phyloP scores from a whole-genome alignment of 2,113 vertebrate genomes.

The Chunga burmeisteri region DNA sequence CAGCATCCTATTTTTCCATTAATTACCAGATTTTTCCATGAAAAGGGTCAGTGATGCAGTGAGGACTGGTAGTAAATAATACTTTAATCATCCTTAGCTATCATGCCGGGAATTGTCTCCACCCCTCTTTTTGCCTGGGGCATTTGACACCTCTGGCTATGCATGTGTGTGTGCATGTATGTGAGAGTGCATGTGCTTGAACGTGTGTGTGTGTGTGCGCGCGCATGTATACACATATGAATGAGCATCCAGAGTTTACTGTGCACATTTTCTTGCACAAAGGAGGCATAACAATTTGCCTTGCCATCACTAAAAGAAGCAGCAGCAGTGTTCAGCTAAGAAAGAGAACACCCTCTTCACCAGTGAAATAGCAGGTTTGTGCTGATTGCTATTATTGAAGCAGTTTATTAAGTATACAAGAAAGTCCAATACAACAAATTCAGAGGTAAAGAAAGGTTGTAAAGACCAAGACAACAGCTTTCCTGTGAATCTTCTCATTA shows the following conservation, averaged over 20 bases:
- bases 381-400: constrained; percentile 9
- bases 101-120: neutral
- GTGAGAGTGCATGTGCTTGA: neutral
- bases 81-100: neutral
- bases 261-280: neutral
- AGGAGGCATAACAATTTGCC: neutral
- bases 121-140: neutral
- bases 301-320: neutral
- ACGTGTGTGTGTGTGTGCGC: neutral
- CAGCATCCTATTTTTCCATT: neutral
- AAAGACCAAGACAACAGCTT: constrained; percentile 49
- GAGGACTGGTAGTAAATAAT: neutral
- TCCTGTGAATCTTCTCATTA: constrained; percentile 42
- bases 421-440: constrained; percentile 1
- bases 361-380: neutral
- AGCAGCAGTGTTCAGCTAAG: neutral
- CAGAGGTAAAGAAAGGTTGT: neutral
- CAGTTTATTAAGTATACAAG: constrained; percentile 41
- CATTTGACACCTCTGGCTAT: neutral
- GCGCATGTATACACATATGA: neutral
- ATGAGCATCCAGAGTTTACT: neutral
- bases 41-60: neutral
- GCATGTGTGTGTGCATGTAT: too few species aligned
- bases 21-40: neutral
- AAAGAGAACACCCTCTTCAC: neutral